Conservation (phyloP, 2,113 vertebrate species). For the Muntiacus muntjak region DNA sequence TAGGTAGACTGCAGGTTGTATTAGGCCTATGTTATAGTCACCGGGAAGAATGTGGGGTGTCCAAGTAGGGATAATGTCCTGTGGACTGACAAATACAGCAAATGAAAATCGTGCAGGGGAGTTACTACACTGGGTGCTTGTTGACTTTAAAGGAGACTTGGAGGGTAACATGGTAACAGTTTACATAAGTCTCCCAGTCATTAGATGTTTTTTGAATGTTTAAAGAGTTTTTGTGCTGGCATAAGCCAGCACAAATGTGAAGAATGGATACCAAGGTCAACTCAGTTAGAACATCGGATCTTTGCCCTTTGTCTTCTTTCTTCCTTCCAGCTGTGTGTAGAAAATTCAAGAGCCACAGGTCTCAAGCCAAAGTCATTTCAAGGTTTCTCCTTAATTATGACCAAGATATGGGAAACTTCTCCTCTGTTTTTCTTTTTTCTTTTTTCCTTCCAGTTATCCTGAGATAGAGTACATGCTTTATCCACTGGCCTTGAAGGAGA, state of each 20-base stretch:
- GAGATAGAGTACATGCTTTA: not conserved
- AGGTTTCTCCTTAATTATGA: not conserved
- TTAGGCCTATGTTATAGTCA: not conserved
- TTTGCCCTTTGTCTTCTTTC: not conserved
- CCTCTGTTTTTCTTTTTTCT: not conserved
- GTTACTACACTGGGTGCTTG: not conserved
- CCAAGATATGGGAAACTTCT: not conserved
- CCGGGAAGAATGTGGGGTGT: not conserved
- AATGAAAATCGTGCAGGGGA: not conserved
- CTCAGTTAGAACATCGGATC: not conserved
- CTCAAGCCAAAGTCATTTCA: conserved; percentile 9
- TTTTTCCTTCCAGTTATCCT: not conserved
- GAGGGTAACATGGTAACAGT: not conserved
- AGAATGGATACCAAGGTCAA: not conserved
- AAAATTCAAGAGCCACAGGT: not conserved
- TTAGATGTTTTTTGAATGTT: not conserved
- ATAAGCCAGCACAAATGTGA: not conserved
- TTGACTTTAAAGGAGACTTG: not conserved
- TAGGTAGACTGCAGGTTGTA: rapidly evolving
- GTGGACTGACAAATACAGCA: not conserved
- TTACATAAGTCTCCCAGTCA: not conserved
- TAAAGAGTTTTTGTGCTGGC: not conserved
- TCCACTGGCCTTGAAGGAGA: conserved; percentile 3
- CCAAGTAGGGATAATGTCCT: not conserved
- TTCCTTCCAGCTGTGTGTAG: not conserved